Evolutionary conservation across 2,888 invertebrate species (phyloP), one percentile per base, ranked within the genome.

Genomic region (Poecilus cupreus): DNA sequence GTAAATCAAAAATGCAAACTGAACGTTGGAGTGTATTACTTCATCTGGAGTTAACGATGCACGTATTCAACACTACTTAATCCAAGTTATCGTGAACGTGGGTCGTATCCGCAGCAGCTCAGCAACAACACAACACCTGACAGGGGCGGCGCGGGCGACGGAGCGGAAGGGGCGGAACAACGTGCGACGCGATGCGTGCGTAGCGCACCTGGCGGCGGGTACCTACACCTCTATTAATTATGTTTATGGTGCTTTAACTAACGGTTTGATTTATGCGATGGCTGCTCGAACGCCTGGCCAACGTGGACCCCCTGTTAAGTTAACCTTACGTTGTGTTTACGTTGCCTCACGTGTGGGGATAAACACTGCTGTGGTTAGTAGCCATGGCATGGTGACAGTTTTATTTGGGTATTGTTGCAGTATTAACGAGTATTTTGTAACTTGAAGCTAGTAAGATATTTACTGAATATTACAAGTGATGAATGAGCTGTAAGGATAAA

Each of bases 221-320:
- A 72, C 80, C 80, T 80, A 80, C 80, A 80, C 80, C 80, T 80
- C 80, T 80, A 80, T 80, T 80, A 80, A 80, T 80, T 80, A 80
- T 80, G 72, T 80, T 80, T 80, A 80, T 80, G 80, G 80, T 72
- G 70, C 80, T 72, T 80, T 80, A 80, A 80, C 70, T 80, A 80
- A 80, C 72, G 20, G 51, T 54, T 72, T 80, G 80, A 80, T 80
- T 80, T 80, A 80, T 80, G 54, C 16, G 80, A 54, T 54, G 54
- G 49, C 54, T 57, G 43, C 46, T 46, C 49, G 64, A 26, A 64
- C 60, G 60, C 26, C 64, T 18, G 26, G 78, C 18, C 20, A 20
- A 54, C 43, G 46, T 22, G 46, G 72, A 72, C 72, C 72, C 72
- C 72, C 46, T 46, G 72, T 43, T 46, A 68, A 13, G 81, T 32